Percentiles rank a stretch among this genome's conserved stretches.
Evolutionary conservation across 2,113 vertebrate genomes (phyloP).

Genomic region (human (Homo sapiens)): DNA sequence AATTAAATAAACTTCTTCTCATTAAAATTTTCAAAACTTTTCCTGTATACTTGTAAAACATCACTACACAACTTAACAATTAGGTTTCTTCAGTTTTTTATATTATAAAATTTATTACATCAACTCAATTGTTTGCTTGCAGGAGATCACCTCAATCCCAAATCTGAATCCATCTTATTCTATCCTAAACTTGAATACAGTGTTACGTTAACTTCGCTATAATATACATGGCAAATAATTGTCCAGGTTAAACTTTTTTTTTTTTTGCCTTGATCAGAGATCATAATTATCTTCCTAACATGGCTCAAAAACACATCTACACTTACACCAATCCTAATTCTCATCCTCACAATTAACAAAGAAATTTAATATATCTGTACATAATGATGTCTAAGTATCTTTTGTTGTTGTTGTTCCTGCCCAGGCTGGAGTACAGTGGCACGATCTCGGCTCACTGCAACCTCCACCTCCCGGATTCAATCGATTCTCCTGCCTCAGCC

Average conservation of each 20-base stretch:
- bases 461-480: too few relatives aligned
- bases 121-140: background rate
- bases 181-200: background rate
- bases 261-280: background rate
- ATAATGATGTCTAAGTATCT: background rate
- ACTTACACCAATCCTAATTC: background rate
- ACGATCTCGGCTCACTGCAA: too few relatives aligned
- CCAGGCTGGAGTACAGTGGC: too few relatives aligned
- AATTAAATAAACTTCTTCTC: background rate
- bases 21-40: background rate
- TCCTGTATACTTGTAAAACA: background rate
- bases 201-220: background rate
- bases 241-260: background rate
- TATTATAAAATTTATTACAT: background rate
- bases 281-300: background rate
- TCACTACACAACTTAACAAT: background rate
- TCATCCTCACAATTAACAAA: background rate
- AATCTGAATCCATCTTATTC: background rate
- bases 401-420: too few relatives aligned
- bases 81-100: background rate
- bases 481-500: too few relatives aligned
- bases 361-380: background rate
- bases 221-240: background rate
- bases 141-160: background rate
- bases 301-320: background rate